A percentile compares a stretch with the other conserved stretches of the same genome.
Evolutionary conservation across 1,140 invertebrate genomes (phyloP).

Genomic region (Leptopilina clavipes): DNA sequence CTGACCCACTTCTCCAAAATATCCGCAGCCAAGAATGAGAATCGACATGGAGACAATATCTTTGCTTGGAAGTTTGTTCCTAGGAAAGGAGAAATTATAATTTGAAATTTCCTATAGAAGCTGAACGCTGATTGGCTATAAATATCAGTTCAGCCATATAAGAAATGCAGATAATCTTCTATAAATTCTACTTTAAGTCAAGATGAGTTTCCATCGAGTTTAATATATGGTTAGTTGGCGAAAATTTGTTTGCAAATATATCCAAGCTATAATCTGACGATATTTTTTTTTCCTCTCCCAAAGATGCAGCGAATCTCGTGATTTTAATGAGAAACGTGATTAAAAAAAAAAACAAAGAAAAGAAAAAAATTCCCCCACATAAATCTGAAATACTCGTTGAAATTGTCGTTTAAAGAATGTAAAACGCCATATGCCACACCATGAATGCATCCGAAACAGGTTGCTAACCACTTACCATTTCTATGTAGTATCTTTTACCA

Average conservation of each 20-base stretch:
- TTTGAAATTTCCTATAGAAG: conserved; percentile 12
- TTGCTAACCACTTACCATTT: conserved; percentile 17
- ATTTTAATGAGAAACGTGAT: not conserved
- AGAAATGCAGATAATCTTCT: conserved; percentile 26
- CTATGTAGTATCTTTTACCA: not conserved
- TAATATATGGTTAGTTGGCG: not conserved
- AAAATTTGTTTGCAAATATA: conserved; percentile 7
- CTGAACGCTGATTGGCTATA: conserved; percentile 4
- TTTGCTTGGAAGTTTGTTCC: not conserved
- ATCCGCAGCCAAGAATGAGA: conserved; percentile 38
- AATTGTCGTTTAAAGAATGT: not conserved
- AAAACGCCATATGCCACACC: conserved; percentile 2
- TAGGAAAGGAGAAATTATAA: not conserved
- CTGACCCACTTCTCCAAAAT: conserved; percentile 52
- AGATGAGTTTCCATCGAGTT: conserved; percentile 44
- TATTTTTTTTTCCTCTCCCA: not conserved
- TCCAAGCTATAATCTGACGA: not conserved
- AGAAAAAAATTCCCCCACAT: not conserved
- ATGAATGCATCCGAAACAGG: not conserved
- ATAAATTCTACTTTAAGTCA: conserved; percentile 17
- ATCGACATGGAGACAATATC: conserved; percentile 30
- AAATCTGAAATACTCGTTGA: conserved; percentile 5
- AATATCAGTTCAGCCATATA: conserved; percentile 6
- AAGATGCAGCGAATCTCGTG: not conserved
- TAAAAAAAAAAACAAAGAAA: not conserved